phyloP scores from a whole-genome alignment of 2,888 invertebrate genomes.

The Nomada ruficornis region DNA sequence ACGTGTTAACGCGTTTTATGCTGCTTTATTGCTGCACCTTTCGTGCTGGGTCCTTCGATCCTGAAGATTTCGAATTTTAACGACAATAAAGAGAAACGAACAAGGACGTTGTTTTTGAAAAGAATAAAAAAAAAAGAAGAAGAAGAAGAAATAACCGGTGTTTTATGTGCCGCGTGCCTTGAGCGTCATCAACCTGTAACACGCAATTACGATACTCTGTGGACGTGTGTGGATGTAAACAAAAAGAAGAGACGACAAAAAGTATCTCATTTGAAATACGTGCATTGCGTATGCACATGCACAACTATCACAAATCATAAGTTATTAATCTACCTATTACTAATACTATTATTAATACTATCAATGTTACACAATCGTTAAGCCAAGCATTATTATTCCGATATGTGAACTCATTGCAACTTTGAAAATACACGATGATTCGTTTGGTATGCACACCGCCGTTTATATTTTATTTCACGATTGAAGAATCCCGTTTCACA shows the following conservation, averaged over 20 bases:
- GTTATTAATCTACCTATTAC: constrained; percentile 58
- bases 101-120: constrained; percentile 16
- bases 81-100: constrained; percentile 45
- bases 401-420: constrained; percentile 71
- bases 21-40: not conserved
- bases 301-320: constrained; percentile 44
- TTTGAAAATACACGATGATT: constrained; percentile 70
- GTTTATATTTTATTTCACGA: constrained; percentile 1
- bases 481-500: not conserved
- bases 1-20: not conserved
- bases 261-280: constrained; percentile 56
- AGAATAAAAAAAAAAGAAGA: not conserved
- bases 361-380: constrained; percentile 52
- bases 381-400: constrained; percentile 52
- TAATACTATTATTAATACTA: constrained; percentile 43
- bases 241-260: constrained; percentile 9
- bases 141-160: constrained; percentile 13
- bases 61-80: constrained; percentile 46
- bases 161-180: constrained; percentile 71
- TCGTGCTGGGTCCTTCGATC: constrained; percentile 8
- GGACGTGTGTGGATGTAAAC: constrained; percentile 2
- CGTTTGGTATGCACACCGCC: constrained; percentile 57
- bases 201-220: constrained; percentile 31
- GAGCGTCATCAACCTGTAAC: constrained; percentile 56
- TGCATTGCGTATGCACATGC: constrained; percentile 40